phyloP scores from a whole-genome alignment of 2,888 invertebrate species.

The Loripinus fragilis region DNA sequence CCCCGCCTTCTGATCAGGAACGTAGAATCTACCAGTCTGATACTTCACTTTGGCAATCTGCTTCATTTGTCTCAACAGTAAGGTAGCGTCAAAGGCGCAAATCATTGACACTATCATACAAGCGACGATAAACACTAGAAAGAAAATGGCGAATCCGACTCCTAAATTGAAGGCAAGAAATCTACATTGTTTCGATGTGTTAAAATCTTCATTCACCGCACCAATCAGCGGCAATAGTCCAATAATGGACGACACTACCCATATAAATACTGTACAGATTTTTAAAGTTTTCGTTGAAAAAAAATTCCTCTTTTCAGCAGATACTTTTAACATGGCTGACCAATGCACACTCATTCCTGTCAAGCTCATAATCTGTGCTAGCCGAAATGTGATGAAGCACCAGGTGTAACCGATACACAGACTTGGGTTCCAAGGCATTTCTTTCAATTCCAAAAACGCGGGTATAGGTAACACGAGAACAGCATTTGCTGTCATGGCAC shows the following conservation, averaged over 20 bases:
- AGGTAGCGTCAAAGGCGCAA: conserved; percentile 67
- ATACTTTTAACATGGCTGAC: conserved; percentile 65
- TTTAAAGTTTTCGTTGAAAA: conserved; percentile 63
- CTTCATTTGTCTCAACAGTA: conserved; percentile 68
- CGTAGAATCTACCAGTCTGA: conserved; percentile 68
- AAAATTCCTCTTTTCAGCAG: conserved; percentile 60
- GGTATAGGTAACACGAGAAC: conserved; percentile 67
- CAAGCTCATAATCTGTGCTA: conserved; percentile 62
- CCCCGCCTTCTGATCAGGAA: conserved; percentile 59
- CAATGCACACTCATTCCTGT: conserved; percentile 66
- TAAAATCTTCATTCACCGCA: conserved; percentile 54
- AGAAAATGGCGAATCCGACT: conserved; percentile 66
- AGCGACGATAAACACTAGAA: conserved; percentile 60
- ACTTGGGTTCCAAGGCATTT: conserved; percentile 53
- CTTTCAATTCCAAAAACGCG: conserved; percentile 58
- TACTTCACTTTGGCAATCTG: conserved; percentile 68
- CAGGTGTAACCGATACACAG: conserved; percentile 68
- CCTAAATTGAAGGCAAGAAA: conserved; percentile 70
- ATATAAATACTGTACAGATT: conserved; percentile 57
- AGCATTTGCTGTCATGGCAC: conserved; percentile 67
- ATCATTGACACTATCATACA: conserved; percentile 60
- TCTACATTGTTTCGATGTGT: conserved; percentile 53
- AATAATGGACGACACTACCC: conserved; percentile 61
- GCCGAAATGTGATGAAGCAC: conserved; percentile 61
- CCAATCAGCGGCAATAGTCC: conserved; percentile 66